Percentiles rank a stretch among this genome's conserved stretches.
These are phyloP conservation scores for Leptinotarsa tumamoca DNA, from an alignment of 2,888 invertebrate species.

Conservation along the genomic window DNA sequence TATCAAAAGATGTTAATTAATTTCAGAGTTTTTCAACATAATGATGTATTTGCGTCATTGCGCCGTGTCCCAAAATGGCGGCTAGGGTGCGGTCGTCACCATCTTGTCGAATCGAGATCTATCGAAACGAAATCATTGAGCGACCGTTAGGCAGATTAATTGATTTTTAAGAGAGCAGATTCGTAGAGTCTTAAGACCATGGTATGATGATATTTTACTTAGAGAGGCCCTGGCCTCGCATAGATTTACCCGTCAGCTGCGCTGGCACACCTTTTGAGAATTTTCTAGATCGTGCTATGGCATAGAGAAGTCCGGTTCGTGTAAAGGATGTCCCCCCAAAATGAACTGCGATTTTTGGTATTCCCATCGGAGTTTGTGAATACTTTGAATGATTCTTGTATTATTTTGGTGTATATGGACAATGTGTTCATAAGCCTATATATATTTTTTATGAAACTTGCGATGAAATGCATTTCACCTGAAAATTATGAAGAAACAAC, in stretches of 20 bases:
- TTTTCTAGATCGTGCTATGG: conserved; percentile 39
- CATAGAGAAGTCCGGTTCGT: conserved; percentile 29
- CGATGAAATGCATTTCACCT: neutral
- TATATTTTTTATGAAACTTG: neutral
- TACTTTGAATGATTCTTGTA: neutral
- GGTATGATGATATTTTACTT: conserved; percentile 35
- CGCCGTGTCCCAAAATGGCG: conserved; percentile 39
- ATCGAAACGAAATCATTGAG: conserved; percentile 17
- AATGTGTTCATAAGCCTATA: conserved; percentile 6
- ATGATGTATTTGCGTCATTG: conserved; percentile 28
- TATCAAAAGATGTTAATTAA: conserved; percentile 37
- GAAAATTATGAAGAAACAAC: conserved; percentile 1
- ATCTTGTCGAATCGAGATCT: conserved; percentile 25
- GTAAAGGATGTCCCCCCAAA: conserved; percentile 30
- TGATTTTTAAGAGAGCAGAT: conserved; percentile 10
- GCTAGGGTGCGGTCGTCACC: conserved; percentile 37
- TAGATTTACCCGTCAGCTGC: conserved; percentile 28
- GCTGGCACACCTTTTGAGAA: conserved; percentile 34
- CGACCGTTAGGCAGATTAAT: conserved; percentile 26
- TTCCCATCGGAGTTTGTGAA: neutral
- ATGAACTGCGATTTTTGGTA: conserved; percentile 14
- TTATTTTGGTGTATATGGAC: neutral
- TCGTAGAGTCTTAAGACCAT: conserved; percentile 24
- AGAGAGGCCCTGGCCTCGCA: conserved; percentile 35
- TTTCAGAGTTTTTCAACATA: conserved; percentile 39